These are phyloP conservation scores for Pelecanus crispus DNA, from an alignment of 2,113 vertebrate genomes.

Conservation along the genomic window DNA sequence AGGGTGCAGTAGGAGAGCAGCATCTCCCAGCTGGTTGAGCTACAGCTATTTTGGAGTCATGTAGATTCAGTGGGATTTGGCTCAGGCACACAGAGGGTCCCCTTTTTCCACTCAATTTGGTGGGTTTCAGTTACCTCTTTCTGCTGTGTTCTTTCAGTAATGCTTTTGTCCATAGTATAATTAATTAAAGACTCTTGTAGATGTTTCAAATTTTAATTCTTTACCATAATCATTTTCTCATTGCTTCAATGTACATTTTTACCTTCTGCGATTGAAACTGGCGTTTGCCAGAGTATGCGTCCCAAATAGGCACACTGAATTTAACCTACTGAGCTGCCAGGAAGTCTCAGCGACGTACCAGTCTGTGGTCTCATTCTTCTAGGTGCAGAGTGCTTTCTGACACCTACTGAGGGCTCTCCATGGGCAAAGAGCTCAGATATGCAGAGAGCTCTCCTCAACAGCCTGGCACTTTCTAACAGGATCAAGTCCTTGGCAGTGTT, in stretches of 20 bases:
- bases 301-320: accelerated
- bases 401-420: neutral
- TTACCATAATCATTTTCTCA: neutral
- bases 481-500: neutral
- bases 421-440: neutral
- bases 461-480: neutral
- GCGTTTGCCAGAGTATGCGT: neutral
- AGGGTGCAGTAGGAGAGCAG: neutral
- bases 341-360: neutral
- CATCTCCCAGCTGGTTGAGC: neutral
- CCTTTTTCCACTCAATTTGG: neutral
- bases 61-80: neutral
- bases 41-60: neutral
- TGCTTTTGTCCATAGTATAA: neutral
- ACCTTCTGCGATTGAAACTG: neutral
- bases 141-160: neutral
- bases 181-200: neutral
- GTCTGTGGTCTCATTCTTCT: neutral
- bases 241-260: neutral
- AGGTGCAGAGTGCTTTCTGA: neutral
- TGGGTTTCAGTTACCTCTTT: neutral
- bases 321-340: neutral
- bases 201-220: neutral
- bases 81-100: neutral
- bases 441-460: neutral